Conservation (phyloP, 2,797 vertebrate species). For the Argentina silus region DNA sequence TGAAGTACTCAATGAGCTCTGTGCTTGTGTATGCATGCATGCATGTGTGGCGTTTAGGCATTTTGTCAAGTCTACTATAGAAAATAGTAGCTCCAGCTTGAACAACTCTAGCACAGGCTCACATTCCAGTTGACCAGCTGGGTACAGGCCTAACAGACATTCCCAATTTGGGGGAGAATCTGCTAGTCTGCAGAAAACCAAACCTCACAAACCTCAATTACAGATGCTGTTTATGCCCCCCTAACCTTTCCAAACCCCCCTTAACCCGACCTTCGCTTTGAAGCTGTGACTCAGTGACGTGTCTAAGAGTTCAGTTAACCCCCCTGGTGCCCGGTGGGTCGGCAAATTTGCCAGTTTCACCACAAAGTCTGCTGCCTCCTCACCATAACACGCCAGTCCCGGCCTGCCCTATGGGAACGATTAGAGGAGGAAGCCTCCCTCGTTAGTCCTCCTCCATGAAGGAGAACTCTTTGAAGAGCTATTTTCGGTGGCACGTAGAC, state of each 20-base stretch:
- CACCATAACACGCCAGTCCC: slow-evolving; percentile 47
- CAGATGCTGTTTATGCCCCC: slow-evolving; percentile 69
- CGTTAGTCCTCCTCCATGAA: not conserved
- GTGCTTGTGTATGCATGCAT: not conserved
- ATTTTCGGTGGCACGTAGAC: too few species aligned
- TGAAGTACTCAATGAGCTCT: slow-evolving; percentile 49
- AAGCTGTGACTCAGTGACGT: slow-evolving; percentile 59
- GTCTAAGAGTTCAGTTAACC: slow-evolving; percentile 50
- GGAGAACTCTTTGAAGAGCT: too few species aligned
- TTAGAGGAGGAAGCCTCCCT: slow-evolving; percentile 57
- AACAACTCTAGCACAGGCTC: slow-evolving; percentile 7
- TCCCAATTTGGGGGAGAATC: slow-evolving; percentile 58
- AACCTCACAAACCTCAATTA: slow-evolving; percentile 75
- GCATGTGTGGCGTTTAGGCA: too few species aligned
- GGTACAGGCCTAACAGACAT: slow-evolving; percentile 52
- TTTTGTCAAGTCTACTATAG: too few species aligned
- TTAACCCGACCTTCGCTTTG: slow-evolving; percentile 61
- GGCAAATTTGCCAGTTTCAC: slow-evolving; percentile 55
- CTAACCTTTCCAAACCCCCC: slow-evolving; percentile 46
- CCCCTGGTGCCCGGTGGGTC: slow-evolving; percentile 32
- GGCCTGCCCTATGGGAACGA: slow-evolving; percentile 61
- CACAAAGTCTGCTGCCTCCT: slow-evolving; percentile 66
- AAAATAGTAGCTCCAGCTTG: not conserved
- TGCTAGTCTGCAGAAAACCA: slow-evolving; percentile 65
- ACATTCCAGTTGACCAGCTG: slow-evolving; percentile 40